Evolutionary conservation across 2,797 vertebrate genomes (phyloP).

Genomic region (Vultur gryphus): DNA sequence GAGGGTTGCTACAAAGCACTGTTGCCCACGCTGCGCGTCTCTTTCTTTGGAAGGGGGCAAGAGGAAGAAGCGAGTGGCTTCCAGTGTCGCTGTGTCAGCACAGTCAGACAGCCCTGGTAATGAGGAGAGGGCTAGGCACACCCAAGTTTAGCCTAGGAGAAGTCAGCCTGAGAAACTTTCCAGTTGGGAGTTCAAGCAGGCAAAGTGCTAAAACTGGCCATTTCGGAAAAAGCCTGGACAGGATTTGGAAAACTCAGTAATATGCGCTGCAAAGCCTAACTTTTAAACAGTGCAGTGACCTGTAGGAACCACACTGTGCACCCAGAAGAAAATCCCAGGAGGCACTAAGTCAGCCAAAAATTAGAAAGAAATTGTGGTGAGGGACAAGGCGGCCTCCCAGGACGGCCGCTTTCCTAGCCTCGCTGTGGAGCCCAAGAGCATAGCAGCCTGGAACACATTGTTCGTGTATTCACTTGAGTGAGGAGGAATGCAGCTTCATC

Average conservation of each 20-base stretch:
- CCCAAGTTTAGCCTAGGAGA: not conserved
- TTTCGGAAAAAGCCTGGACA: not conserved
- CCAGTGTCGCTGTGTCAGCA: not conserved
- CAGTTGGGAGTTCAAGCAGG: not conserved
- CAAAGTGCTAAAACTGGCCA: not conserved
- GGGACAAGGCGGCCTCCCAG: not conserved
- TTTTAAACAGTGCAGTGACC: not conserved
- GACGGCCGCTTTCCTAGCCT: not conserved
- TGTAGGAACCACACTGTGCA: not conserved
- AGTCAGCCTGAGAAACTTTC: not conserved
- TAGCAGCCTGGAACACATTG: not conserved
- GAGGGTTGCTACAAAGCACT: not conserved
- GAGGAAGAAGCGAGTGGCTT: not conserved
- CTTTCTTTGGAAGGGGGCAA: not conserved
- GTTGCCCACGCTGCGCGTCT: fast-evolving
- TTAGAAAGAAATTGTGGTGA: not conserved
- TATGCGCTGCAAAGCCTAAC: not conserved
- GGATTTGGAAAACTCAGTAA: not conserved
- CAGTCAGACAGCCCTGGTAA: not conserved
- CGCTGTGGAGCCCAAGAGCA: not conserved
- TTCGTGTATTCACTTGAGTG: not conserved
- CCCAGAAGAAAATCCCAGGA: not conserved
- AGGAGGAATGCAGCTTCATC: not conserved
- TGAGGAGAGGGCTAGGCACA: not conserved
- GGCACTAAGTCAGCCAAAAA: not conserved